Conservation (phyloP, 2,888 invertebrate species). For the Drosophila imparisetae region DNA sequence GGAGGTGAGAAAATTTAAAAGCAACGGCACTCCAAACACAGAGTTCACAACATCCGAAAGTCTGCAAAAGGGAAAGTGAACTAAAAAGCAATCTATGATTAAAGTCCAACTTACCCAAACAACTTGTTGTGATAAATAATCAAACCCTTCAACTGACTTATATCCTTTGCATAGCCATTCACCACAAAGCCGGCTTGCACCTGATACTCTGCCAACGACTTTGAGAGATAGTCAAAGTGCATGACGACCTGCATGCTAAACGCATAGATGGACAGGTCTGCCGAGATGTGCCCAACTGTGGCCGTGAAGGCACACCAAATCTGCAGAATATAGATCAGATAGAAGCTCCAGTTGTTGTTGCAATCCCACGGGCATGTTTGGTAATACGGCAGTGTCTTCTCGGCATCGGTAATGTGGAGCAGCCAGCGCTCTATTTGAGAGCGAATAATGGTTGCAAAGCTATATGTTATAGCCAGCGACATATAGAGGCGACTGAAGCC, state of each 20-base stretch:
- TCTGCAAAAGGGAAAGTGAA: constrained; percentile 6
- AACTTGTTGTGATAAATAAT: constrained; percentile 47
- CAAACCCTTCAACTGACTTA: constrained; percentile 14
- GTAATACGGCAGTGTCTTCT: constrained; percentile 42
- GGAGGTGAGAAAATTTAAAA: constrained; percentile 71
- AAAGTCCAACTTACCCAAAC: constrained; percentile 18
- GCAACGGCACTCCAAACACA: constrained; percentile 64
- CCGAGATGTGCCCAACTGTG: constrained; percentile 61
- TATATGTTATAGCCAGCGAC: constrained; percentile 22
- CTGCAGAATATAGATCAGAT: constrained; percentile 54
- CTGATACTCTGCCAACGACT: constrained; percentile 17
- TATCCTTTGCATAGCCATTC: constrained; percentile 15
- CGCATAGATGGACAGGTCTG: constrained; percentile 70
- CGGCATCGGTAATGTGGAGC: constrained; percentile 12
- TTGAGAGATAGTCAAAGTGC: constrained; percentile 72
- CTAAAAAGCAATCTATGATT: background rate
- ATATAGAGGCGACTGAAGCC: constrained; percentile 33
- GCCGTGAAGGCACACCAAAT: constrained; percentile 58
- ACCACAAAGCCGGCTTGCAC: background rate
- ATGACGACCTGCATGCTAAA: constrained; percentile 71
- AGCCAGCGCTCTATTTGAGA: constrained; percentile 39
- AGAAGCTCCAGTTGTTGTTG: constrained; percentile 51
- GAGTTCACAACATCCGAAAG: constrained; percentile 55
- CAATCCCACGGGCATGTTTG: constrained; percentile 56
- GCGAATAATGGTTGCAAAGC: constrained; percentile 19